phyloP scores from a whole-genome alignment of 30 jellyfish, hydroid and myxozoan genomes.

The Calvadosia cruxmelitensis region DNA sequence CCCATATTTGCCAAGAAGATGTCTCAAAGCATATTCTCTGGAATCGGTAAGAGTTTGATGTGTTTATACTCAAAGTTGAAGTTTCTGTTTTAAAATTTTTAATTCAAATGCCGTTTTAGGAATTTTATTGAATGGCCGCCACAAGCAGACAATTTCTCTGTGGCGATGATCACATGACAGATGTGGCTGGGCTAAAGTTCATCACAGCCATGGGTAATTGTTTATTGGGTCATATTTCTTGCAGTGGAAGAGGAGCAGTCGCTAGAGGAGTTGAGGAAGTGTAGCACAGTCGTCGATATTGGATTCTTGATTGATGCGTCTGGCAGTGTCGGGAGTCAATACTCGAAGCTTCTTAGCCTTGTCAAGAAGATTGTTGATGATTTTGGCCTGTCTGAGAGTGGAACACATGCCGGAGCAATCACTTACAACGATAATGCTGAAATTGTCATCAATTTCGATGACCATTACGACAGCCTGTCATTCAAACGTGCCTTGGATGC shows the following conservation, averaged over 20 bases:
- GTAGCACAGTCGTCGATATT: constrained; percentile 26
- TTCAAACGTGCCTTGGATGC: constrained; percentile 27
- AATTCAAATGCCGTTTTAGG: too few species aligned
- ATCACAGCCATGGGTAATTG: too few species aligned
- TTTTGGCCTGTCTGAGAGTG: constrained; percentile 15
- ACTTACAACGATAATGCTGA: constrained; percentile 41
- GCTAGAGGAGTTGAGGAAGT: background rate
- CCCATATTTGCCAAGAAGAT: background rate
- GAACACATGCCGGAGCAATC: constrained; percentile 60
- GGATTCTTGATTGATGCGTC: constrained; percentile 74
- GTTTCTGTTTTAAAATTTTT: too few species aligned
- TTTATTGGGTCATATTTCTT: too few species aligned
- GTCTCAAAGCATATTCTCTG: background rate
- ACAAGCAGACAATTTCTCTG: too few species aligned
- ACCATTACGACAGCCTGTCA: constrained; percentile 10
- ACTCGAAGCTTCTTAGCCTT: constrained; percentile 21
- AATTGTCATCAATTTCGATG: constrained; percentile 18
- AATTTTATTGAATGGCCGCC: too few species aligned
- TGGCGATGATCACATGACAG: too few species aligned
- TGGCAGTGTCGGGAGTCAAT: constrained; percentile 56
- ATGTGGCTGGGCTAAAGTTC: too few species aligned
- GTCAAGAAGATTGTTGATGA: constrained; percentile 28
- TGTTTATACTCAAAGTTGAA: too few species aligned
- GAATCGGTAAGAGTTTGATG: constrained; percentile 1
- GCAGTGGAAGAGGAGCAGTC: background rate